Evolutionary conservation across 2,113 vertebrate genomes (phyloP).

Genomic region (Leucosticte australis): DNA sequence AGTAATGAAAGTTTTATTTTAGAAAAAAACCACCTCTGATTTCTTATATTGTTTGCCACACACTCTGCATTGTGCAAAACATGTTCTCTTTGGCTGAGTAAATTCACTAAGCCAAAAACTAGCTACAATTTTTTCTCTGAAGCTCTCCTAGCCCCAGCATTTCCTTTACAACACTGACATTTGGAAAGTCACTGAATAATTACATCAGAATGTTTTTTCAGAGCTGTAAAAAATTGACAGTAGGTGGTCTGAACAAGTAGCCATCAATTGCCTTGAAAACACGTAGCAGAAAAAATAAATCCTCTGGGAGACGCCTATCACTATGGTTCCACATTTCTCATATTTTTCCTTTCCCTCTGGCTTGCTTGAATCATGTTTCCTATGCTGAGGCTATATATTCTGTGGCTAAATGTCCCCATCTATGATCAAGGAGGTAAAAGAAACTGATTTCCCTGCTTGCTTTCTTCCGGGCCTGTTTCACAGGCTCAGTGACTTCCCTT

Average conservation of each 20-base stretch:
- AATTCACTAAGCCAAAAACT: not conserved
- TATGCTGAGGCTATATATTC: not conserved
- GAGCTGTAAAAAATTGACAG: not conserved
- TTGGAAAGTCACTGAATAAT: conserved; percentile 4
- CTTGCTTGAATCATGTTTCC: not conserved
- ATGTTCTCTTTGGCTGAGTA: not conserved
- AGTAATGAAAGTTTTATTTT: not conserved
- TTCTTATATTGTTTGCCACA: not conserved
- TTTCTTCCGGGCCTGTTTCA: not conserved
- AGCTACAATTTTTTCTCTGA: not conserved
- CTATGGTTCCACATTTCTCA: not conserved
- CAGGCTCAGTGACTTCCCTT: not conserved
- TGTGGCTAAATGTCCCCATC: not conserved
- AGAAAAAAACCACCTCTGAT: rapidly evolving
- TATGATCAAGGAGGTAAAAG: not conserved
- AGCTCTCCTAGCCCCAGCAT: not conserved
- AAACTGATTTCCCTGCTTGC: not conserved
- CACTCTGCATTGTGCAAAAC: not conserved
- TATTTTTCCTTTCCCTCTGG: not conserved
- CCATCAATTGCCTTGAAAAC: not conserved
- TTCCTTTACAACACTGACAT: not conserved
- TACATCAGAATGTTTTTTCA: not conserved
- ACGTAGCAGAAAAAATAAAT: not conserved
- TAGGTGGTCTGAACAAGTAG: not conserved
- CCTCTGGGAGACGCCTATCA: not conserved